Evolutionary conservation across 1,140 invertebrate genomes (phyloP), one percentile per base, ranked within the genome.

Genomic region (Patella vulgata): DNA sequence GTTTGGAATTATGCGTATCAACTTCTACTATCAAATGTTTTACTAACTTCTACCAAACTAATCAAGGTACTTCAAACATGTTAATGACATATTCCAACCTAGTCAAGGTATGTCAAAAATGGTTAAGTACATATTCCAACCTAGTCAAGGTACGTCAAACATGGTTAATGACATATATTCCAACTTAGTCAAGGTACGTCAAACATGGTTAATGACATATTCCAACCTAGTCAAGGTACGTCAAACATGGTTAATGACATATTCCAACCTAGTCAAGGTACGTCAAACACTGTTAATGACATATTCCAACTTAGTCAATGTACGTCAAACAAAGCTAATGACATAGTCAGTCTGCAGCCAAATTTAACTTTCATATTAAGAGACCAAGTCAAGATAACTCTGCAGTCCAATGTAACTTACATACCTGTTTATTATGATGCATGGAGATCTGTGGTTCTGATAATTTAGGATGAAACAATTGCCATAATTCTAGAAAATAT

Each of bases 361-460:
- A 44, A 9, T 19, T 28, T 17, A 11, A 11, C 9, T 25, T 46
- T 25, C 21, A 27, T 11, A 43, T 0, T 1, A 47, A 58, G 1
- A 27, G 11, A 25, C 30, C 5, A 31, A 1, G 11, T 5, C 17
- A 11, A 23, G 14, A n/a, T n/a, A n/a, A n/a, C n/a, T n/a, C n/a
- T n/a, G n/a, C n/a, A n/a, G n/a, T n/a, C n/a, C n/a, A n/a, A n/a
- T n/a, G n/a, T n/a, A n/a, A n/a, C n/a, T n/a, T n/a, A n/a, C n/a
- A n/a, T 54, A 81, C 81, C 77, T 82, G 82, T 84, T 97, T 97
- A 79, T 97, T 97, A 71, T 96, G 94, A 86, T 96, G 93, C 50
- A 95, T 92, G 31, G 94, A 91, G 75, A 97, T 94, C 56, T 93
- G 92, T 2, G 95, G 95, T 85, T 97, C 95, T n/a, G 93, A 94